Percentiles rank a stretch among this genome's conserved stretches.
Evolutionary conservation across 2,888 invertebrate species (phyloP).

Genomic region (Erpobdella octoculata): DNA sequence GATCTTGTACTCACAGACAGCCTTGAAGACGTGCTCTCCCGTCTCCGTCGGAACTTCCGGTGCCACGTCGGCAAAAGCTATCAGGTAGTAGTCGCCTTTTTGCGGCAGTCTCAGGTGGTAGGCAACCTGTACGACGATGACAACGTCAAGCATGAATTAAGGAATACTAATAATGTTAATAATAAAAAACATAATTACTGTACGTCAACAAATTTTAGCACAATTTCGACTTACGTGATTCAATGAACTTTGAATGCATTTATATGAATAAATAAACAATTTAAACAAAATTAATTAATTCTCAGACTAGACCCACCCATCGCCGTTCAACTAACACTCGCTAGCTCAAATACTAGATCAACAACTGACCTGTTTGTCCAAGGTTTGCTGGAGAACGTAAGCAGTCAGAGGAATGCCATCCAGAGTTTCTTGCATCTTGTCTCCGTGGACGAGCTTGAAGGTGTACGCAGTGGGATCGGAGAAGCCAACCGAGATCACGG

Average conservation of each 20-base stretch:
- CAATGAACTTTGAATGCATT: too few relatives aligned
- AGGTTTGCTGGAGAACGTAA: slow-evolving; percentile 49
- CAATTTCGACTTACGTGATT: too few relatives aligned
- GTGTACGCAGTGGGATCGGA: slow-evolving; percentile 50
- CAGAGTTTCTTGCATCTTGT: slow-evolving; percentile 44
- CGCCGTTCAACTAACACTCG: too few relatives aligned
- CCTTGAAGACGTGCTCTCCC: slow-evolving; percentile 49
- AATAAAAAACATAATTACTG: too few relatives aligned
- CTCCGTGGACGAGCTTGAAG: slow-evolving; percentile 48
- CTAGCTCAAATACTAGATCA: too few relatives aligned
- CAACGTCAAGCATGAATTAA: too few relatives aligned
- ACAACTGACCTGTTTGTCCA: slow-evolving; percentile 47
- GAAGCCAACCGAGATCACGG: slow-evolving; percentile 49
- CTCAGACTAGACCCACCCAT: too few relatives aligned
- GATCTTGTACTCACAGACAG: slow-evolving; percentile 51
- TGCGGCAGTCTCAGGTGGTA: slow-evolving; percentile 39
- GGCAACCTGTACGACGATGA: slow-evolving; percentile 43
- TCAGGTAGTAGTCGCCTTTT: slow-evolving; percentile 35
- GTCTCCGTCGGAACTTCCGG: slow-evolving; percentile 44
- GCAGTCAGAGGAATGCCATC: slow-evolving; percentile 45
- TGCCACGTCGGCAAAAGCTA: slow-evolving; percentile 47
- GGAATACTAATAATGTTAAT: too few relatives aligned
- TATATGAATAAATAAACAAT: too few relatives aligned
- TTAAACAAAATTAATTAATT: too few relatives aligned
- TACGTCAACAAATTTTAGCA: too few relatives aligned